Evolutionary conservation across 2,797 vertebrate genomes (phyloP).

Genomic region (Microchirus variegatus): DNA sequence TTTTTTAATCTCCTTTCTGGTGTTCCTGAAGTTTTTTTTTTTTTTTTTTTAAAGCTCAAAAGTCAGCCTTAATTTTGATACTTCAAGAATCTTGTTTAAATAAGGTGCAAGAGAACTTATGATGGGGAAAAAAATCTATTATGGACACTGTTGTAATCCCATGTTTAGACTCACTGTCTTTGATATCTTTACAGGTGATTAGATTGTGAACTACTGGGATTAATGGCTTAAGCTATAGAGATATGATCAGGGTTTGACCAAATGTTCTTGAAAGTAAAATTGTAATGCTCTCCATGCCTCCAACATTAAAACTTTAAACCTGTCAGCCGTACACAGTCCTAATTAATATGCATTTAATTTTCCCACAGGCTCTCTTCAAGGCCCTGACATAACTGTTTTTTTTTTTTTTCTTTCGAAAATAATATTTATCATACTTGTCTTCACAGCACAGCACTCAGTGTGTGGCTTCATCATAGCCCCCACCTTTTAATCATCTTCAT

Average conservation of each 20-base stretch:
- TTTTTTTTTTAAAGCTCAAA: too few relatives aligned
- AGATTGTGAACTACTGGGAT: slow-evolving; percentile 17
- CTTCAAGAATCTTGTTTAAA: not conserved
- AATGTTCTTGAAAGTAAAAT: not conserved
- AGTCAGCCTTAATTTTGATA: not conserved
- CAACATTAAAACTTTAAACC: slow-evolving; percentile 3
- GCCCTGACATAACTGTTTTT: slow-evolving; percentile 6
- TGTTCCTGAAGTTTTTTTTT: too few relatives aligned
- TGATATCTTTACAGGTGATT: slow-evolving; percentile 13
- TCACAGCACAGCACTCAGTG: not conserved
- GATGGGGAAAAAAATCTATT: not conserved
- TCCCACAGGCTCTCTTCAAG: not conserved
- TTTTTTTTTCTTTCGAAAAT: not conserved
- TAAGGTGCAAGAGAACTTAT: not conserved
- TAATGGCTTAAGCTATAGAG: slow-evolving; percentile 7
- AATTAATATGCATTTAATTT: not conserved
- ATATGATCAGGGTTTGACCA: not conserved
- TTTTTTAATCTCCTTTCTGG: not conserved
- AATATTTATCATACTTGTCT: not conserved
- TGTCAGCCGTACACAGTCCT: not conserved
- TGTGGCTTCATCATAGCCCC: slow-evolving; percentile 23
- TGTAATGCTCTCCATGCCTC: not conserved
- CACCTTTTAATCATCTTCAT: slow-evolving; percentile 37
- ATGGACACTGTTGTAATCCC: not conserved
- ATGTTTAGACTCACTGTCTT: slow-evolving; percentile 8